phyloP scores from a whole-genome alignment of 2,888 invertebrate species.

The Didymodactylos carnosus region DNA sequence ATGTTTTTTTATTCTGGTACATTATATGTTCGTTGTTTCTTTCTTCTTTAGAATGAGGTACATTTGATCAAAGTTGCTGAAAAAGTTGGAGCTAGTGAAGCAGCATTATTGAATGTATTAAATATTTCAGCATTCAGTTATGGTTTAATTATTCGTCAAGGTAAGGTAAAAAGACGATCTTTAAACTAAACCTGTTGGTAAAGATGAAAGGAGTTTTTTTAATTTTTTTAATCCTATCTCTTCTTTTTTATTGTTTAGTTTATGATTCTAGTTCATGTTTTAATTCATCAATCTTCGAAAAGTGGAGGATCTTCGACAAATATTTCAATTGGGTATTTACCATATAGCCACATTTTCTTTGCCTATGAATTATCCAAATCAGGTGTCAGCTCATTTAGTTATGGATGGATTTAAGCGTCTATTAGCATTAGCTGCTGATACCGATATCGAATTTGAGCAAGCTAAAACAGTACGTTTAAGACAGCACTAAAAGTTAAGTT shows the following conservation, averaged over 20 bases:
- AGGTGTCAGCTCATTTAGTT: slow-evolving; percentile 87
- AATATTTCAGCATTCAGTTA: slow-evolving; percentile 99
- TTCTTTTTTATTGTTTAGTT: slow-evolving; percentile 39
- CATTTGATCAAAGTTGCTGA: slow-evolving; percentile 57
- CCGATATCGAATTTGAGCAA: slow-evolving; percentile 60
- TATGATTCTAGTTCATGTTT: slow-evolving; percentile 96
- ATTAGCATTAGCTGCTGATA: slow-evolving; percentile 80
- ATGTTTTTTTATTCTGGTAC: background rate
- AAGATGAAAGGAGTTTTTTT: too few species aligned
- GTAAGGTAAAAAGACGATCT: slow-evolving; percentile 41
- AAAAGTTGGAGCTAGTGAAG: slow-evolving; percentile 94
- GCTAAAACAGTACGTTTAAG: background rate
- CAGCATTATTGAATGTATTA: slow-evolving; percentile 95
- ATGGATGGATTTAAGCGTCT: slow-evolving; percentile 56
- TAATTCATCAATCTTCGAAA: slow-evolving; percentile 88
- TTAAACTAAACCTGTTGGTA: too few species aligned
- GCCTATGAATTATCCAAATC: slow-evolving; percentile 77
- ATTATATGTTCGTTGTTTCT: background rate
- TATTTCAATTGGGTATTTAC: slow-evolving; percentile 76
- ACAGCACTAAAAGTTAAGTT: too few species aligned
- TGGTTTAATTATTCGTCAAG: slow-evolving; percentile 62
- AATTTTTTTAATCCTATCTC: background rate
- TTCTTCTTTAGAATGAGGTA: slow-evolving; percentile 38
- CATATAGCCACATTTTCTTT: slow-evolving; percentile 82
- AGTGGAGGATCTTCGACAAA: slow-evolving; percentile 71